phyloP scores from a whole-genome alignment of 2,113 vertebrate species.

The Actinemys pallida region DNA sequence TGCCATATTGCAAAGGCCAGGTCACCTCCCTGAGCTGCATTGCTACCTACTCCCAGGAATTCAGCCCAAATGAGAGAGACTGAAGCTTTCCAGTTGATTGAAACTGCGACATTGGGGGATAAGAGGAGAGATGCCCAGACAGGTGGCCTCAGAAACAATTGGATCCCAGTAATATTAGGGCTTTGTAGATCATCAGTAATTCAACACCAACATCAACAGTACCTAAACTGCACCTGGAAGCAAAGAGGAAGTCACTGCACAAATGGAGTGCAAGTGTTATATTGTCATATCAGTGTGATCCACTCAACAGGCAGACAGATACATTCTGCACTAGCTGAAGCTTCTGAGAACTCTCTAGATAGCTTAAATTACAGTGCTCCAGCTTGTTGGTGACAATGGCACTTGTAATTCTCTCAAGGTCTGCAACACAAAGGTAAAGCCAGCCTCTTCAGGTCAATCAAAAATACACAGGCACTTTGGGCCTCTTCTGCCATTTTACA shows the following conservation, averaged over 20 bases:
- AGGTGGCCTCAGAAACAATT: background rate
- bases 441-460: background rate
- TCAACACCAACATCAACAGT: background rate
- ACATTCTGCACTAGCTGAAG: background rate
- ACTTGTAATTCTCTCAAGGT: background rate
- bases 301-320: background rate
- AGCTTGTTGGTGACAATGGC: background rate
- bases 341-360: background rate
- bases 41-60: background rate
- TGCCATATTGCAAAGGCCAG: background rate
- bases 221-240: background rate
- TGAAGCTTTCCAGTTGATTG: background rate
- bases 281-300: background rate
- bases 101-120: background rate
- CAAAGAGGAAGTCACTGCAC: background rate
- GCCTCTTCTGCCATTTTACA: background rate
- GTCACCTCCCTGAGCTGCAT: background rate
- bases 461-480: background rate
- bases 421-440: background rate
- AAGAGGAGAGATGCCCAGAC: background rate
- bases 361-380: background rate
- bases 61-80: background rate
- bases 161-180: background rate
- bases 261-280: background rate
- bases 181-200: background rate